Percentiles rank a stretch among this genome's conserved stretches.
phyloP scores from a whole-genome alignment of 2,888 invertebrate species.

The Scotopteryx bipunctaria region DNA sequence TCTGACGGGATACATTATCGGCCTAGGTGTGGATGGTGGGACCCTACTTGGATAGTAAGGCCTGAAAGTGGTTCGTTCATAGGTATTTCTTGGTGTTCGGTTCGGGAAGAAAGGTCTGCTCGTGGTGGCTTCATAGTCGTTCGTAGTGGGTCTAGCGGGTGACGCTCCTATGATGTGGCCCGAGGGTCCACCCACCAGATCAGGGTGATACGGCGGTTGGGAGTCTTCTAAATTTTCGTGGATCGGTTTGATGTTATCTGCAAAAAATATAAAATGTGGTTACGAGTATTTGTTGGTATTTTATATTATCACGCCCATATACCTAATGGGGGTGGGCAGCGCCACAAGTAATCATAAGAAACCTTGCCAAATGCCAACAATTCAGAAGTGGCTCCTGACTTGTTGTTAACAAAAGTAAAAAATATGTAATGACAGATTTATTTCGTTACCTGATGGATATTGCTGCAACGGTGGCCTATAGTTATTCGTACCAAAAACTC shows the following conservation, averaged over 20 bases:
- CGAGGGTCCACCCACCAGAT: conserved; percentile 60
- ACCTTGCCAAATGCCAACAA: too few relatives aligned
- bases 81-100: conserved; percentile 32
- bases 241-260: conserved; percentile 71
- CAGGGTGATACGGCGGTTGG: conserved; percentile 57
- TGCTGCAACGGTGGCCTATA: conserved; percentile 59
- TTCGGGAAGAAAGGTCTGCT: conserved; percentile 20
- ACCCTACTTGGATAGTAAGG: conserved; percentile 14
- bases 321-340: too few relatives aligned
- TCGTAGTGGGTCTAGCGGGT: conserved; percentile 51
- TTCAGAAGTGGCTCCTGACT: too few relatives aligned
- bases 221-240: conserved; percentile 54
- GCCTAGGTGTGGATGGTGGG: conserved; percentile 31
- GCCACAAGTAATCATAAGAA: too few relatives aligned
- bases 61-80: conserved; percentile 9
- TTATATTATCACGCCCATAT: not conserved
- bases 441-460: conserved; percentile 59
- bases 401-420: too few relatives aligned
- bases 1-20: conserved; percentile 34
- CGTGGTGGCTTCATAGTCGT: conserved; percentile 23
- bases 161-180: conserved; percentile 63
- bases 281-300: too few relatives aligned
- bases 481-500: conserved; percentile 58
- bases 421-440: too few relatives aligned
- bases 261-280: conserved; percentile 33